Evolutionary conservation across 2,797 vertebrate species (phyloP).

Genomic region (Arctocebus calabarensis): DNA sequence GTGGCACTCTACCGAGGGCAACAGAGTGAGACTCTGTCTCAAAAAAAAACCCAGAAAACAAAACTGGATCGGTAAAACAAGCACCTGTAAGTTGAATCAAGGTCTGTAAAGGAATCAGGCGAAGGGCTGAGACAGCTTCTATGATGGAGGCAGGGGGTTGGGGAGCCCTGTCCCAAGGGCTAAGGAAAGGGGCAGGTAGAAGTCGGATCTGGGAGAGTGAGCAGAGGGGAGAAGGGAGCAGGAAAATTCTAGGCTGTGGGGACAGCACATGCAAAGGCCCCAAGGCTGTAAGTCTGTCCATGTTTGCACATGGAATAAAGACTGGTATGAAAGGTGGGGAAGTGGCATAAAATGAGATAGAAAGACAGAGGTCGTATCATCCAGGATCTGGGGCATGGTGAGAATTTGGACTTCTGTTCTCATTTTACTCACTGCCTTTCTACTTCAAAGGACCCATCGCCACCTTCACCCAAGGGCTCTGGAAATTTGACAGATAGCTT

Average conservation of each 20-base stretch:
- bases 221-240: not conserved
- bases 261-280: not conserved
- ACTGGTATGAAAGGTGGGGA: not conserved
- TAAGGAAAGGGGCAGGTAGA: not conserved
- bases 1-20: too few relatives aligned
- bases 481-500: not conserved
- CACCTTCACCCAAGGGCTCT: not conserved
- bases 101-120: not conserved
- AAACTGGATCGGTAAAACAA: not conserved
- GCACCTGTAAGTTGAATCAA: not conserved
- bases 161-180: not conserved
- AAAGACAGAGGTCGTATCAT: not conserved
- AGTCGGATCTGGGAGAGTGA: not conserved
- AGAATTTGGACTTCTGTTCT: not conserved
- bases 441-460: not conserved
- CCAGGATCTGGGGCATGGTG: too few relatives aligned
- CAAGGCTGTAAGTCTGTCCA: accelerated
- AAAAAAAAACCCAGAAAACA: not conserved
- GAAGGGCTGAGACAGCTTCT: not conserved
- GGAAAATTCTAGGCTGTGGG: not conserved
- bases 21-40: too few relatives aligned
- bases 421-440: not conserved
- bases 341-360: not conserved
- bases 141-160: not conserved
- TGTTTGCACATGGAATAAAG: not conserved